A percentile compares a stretch with the other conserved stretches of the same genome.
Evolutionary conservation across 2,888 invertebrate genomes (phyloP).

Genomic region (Ethmia dodecea): DNA sequence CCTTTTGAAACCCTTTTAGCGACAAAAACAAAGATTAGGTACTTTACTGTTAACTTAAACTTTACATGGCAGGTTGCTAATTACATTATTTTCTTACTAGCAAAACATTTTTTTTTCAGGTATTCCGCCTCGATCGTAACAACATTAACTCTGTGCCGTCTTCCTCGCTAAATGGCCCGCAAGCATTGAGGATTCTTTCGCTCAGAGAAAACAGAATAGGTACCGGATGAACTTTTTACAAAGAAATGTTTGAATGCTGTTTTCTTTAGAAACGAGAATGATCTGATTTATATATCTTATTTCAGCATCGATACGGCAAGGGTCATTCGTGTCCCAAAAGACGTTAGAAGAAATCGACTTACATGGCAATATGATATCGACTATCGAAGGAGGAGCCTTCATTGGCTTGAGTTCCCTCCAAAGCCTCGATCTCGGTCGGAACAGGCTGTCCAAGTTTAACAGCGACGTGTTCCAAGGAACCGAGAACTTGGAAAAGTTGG

Average conservation of each 20-base stretch:
- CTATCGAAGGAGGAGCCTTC: constrained; percentile 87
- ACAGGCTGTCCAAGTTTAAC: constrained; percentile 87
- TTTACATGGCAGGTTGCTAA: no score
- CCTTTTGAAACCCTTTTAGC: no score
- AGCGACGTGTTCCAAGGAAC: constrained; percentile 90
- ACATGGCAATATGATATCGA: constrained; percentile 86
- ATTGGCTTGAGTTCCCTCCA: constrained; percentile 81
- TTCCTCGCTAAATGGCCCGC: constrained; percentile 88
- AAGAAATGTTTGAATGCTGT: no score
- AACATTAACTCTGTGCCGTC: constrained; percentile 86
- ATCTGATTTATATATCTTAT: no score
- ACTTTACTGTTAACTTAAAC: no score
- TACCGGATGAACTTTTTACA: no score
- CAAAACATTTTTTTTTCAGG: constrained; percentile 70
- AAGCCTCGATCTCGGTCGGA: constrained; percentile 85
- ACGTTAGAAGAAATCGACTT: constrained; percentile 86
- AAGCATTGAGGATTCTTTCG: constrained; percentile 83
- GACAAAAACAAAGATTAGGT: no score
- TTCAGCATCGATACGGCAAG: constrained; percentile 81
- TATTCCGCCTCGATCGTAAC: constrained; percentile 89
- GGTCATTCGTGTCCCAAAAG: constrained; percentile 83
- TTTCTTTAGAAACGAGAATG: constrained; percentile 3
- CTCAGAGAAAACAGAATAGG: constrained; percentile 89
- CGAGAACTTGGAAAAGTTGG: constrained; percentile 85
- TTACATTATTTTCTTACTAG: no score